phyloP scores from a whole-genome alignment of 2,113 vertebrate species.

The Cryptomyrus ogoouensis region DNA sequence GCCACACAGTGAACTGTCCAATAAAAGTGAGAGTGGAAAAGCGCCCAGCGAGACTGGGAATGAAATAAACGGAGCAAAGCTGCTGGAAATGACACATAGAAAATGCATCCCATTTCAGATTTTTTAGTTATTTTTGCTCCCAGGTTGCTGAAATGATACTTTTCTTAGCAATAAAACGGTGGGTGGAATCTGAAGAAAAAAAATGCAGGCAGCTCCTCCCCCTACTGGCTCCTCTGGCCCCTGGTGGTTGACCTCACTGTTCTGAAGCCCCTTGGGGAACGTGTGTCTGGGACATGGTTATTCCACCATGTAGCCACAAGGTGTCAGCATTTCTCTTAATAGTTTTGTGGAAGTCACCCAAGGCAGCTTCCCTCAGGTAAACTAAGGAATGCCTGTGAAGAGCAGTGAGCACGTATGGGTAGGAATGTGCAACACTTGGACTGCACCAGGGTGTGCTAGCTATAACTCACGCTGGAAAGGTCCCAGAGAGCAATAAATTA shows the following conservation, averaged over 20 bases:
- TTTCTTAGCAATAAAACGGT: background rate
- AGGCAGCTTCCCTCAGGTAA: background rate
- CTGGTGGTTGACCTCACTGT: background rate
- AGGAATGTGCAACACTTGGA: background rate
- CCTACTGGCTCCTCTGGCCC: background rate
- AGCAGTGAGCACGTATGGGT: background rate
- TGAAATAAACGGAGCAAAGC: background rate
- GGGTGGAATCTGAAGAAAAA: background rate
- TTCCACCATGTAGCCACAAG: background rate
- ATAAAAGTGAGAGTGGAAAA: background rate
- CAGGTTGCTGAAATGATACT: background rate
- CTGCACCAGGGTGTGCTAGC: background rate
- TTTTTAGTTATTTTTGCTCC: background rate
- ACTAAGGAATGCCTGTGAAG: background rate
- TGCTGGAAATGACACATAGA: background rate
- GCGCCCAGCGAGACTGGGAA: background rate
- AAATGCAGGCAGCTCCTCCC: background rate
- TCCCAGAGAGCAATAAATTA: background rate
- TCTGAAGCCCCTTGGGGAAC: background rate
- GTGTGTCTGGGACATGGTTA: background rate
- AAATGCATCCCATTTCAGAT: background rate
- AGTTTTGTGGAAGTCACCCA: background rate
- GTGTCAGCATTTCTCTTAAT: background rate
- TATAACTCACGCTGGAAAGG: background rate
- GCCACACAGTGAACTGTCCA: background rate